A percentile compares a stretch with the other conserved stretches of the same genome.
Evolutionary conservation across 2,113 vertebrate genomes (phyloP).

Genomic region (Alligator mississippiensis): DNA sequence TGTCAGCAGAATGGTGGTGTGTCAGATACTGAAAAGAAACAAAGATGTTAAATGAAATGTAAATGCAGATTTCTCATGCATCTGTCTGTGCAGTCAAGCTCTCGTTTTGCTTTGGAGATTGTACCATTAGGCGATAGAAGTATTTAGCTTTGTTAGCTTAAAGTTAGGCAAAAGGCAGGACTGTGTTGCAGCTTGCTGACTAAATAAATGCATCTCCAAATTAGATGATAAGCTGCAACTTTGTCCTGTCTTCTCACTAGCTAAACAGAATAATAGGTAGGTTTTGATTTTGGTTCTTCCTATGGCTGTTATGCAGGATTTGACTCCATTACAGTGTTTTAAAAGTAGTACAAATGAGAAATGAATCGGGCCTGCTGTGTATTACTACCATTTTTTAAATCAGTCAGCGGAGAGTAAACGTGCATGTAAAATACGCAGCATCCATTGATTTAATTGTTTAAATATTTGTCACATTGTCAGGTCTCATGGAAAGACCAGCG

Average conservation of each 20-base stretch:
- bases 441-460: neutral
- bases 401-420: neutral
- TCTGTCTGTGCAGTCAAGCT: neutral
- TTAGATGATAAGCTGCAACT: too few relatives aligned
- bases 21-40: neutral
- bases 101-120: too few relatives aligned
- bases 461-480: slow-evolving; percentile 13
- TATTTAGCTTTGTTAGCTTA: too few relatives aligned
- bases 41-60: neutral
- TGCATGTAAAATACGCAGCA: rapidly evolving
- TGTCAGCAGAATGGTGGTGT: neutral
- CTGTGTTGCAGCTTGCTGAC: too few relatives aligned
- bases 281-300: neutral
- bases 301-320: neutral
- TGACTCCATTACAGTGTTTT: rapidly evolving
- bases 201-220: too few relatives aligned
- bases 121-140: too few relatives aligned
- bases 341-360: too few relatives aligned
- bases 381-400: neutral
- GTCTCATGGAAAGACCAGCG: slow-evolving; percentile 81
- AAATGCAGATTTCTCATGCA: rapidly evolving
- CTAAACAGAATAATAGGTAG: too few relatives aligned
- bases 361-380: neutral
- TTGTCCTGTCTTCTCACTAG: too few relatives aligned
- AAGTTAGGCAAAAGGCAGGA: too few relatives aligned